A percentile compares a stretch with the other conserved stretches of the same genome.
Evolutionary conservation across 23 tunicate species (phyloP).

Genomic region (Corella eumyota): DNA sequence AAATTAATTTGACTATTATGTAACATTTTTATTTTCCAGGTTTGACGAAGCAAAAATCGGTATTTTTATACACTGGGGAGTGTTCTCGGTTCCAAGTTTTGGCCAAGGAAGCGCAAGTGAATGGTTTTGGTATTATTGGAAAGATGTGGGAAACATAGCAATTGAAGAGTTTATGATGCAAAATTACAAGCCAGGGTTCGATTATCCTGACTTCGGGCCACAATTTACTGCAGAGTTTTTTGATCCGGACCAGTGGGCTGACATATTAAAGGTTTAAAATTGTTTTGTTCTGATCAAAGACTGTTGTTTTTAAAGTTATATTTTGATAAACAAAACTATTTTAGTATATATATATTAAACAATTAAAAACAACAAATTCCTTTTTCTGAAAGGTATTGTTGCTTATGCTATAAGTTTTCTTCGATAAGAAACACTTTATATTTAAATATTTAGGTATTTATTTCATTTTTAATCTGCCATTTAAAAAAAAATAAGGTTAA

Average conservation of each 20-base stretch:
- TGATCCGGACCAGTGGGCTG: constrained; percentile 36
- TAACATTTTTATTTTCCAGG: constrained; percentile 23
- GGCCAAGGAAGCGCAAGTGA: constrained; percentile 7
- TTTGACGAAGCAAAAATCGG: constrained; percentile 59
- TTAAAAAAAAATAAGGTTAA: too few relatives aligned
- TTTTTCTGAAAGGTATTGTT: too few relatives aligned
- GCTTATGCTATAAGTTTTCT: too few relatives aligned
- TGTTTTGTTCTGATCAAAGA: too few relatives aligned
- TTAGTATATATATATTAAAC: too few relatives aligned
- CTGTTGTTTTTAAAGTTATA: too few relatives aligned
- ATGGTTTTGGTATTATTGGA: constrained; percentile 45
- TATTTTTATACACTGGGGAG: constrained; percentile 58
- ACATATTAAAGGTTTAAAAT: constrained; percentile 26
- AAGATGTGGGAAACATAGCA: neutral
- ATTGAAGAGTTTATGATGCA: constrained; percentile 10
- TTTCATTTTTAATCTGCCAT: too few relatives aligned
- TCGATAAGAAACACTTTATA: too few relatives aligned
- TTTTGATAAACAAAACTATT: too few relatives aligned
- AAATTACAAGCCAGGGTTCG: constrained; percentile 19
- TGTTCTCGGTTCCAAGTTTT: constrained; percentile 55
- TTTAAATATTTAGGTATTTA: too few relatives aligned
- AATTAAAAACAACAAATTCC: too few relatives aligned
- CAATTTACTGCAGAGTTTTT: constrained; percentile 35
- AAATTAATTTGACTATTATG: too few relatives aligned
- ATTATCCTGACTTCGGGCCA: constrained; percentile 28